These are phyloP conservation scores for Theonella swinhoei DNA, from an alignment of 37 sponge, comb jelly and placozoan genomes.

Conservation along the genomic window DNA sequence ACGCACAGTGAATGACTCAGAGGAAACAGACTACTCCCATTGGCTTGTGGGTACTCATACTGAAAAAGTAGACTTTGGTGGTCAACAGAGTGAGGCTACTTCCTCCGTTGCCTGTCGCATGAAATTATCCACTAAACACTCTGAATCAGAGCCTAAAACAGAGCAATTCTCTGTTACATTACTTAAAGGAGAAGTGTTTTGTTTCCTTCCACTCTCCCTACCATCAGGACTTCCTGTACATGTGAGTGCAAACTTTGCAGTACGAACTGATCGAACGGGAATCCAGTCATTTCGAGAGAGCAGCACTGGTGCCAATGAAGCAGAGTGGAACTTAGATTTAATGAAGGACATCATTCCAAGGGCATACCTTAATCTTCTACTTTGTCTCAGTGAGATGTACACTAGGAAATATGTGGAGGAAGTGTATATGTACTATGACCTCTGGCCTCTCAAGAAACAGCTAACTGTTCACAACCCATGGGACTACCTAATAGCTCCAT, in stretches of 20 bases:
- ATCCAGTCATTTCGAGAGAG: constrained; percentile 11
- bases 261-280: constrained; percentile 43
- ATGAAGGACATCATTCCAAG: constrained; percentile 36
- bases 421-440: constrained; percentile 22
- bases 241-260: constrained; percentile 63
- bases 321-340: constrained; percentile 38
- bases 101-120: constrained; percentile 33
- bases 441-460: constrained; percentile 51
- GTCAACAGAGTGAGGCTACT: neutral
- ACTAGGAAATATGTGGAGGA: neutral
- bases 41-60: constrained; percentile 4
- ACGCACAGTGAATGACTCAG: too few species aligned
- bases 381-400: neutral
- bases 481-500: constrained; percentile 1
- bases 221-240: constrained; percentile 56
- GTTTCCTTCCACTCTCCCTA: constrained; percentile 39
- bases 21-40: too few species aligned
- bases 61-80: too few species aligned
- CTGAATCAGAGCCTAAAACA: neutral
- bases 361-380: constrained; percentile 35
- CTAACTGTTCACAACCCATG: constrained; percentile 39
- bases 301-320: neutral
- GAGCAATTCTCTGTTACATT: too few species aligned
- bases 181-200: constrained; percentile 37
- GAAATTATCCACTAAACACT: neutral